Percentiles rank a stretch among this genome's conserved stretches.
Conservation (phyloP, 1,140 invertebrate genomes). For the Oreohelix idahoensis region DNA sequence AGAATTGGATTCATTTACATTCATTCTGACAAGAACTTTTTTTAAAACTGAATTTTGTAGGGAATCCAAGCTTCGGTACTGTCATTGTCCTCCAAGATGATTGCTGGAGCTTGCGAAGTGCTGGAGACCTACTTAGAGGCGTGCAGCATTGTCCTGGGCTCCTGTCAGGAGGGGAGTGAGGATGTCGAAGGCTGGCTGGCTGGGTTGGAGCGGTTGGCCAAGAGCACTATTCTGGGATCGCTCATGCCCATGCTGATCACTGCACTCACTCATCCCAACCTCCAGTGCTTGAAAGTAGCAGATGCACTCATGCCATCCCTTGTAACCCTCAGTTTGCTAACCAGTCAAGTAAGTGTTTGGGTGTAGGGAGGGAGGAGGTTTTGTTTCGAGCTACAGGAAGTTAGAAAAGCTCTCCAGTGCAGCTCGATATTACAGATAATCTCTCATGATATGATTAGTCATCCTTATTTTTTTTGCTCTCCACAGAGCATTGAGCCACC, state of each 20-base stretch:
- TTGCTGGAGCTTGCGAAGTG: conserved; percentile 64
- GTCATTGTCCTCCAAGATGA: conserved; percentile 60
- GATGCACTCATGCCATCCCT: conserved; percentile 69
- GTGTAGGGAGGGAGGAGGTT: no score
- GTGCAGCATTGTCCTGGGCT: conserved; percentile 57
- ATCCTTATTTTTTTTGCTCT: no score
- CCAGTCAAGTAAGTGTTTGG: conserved; percentile 64
- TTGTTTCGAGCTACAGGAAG: no score
- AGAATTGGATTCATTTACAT: no score
- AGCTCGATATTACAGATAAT: no score
- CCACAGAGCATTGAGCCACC: no score
- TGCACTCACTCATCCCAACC: conserved; percentile 64
- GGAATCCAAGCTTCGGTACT: conserved; percentile 56
- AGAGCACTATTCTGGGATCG: conserved; percentile 70
- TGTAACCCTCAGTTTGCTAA: conserved; percentile 67
- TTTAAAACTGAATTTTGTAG: conserved; percentile 51
- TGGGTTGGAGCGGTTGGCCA: conserved; percentile 67
- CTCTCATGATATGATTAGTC: no score
- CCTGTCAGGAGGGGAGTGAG: conserved; percentile 52
- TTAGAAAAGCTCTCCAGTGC: no score
- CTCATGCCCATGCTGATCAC: conserved; percentile 70
- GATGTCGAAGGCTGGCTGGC: conserved; percentile 65
- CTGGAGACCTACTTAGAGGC: conserved; percentile 67
- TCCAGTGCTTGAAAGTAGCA: conserved; percentile 63
- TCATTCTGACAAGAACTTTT: no score